phyloP scores from a whole-genome alignment of 1,140 invertebrate species.

The Papilio xuthus region DNA sequence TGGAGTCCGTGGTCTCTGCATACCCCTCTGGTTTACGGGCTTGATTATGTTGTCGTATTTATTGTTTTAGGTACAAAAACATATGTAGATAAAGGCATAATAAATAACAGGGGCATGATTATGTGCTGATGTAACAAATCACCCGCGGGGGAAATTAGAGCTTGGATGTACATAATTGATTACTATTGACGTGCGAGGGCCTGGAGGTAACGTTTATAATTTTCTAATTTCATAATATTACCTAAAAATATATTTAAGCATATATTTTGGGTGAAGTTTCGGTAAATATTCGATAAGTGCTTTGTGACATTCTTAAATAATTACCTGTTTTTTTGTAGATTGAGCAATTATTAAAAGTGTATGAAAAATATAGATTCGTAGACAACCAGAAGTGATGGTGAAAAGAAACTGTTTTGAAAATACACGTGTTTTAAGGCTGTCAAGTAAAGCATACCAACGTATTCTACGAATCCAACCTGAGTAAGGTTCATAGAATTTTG shows the following conservation, averaged over 20 bases:
- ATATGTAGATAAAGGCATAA: neutral
- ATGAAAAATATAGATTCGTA: neutral
- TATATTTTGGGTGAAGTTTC: neutral
- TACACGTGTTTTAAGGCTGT: neutral
- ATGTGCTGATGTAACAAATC: slow-evolving; percentile 5
- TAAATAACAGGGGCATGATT: neutral
- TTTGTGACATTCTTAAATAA: too few species aligned
- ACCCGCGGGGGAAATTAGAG: slow-evolving; percentile 10
- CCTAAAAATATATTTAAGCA: neutral
- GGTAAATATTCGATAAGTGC: too few species aligned
- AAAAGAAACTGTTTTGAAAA: neutral
- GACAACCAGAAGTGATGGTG: neutral
- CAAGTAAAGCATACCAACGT: neutral
- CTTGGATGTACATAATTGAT: slow-evolving; percentile 5
- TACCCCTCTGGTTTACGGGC: too few species aligned
- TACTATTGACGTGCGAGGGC: neutral
- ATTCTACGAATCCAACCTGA: neutral
- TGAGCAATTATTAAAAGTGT: too few species aligned
- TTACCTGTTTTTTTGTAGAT: too few species aligned
- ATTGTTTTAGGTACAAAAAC: neutral
- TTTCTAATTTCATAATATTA: neutral
- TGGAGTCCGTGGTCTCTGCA: too few species aligned
- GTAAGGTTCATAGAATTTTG: neutral
- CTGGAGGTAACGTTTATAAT: neutral
- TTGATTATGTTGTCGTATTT: too few species aligned